Percentiles rank a stretch among this genome's conserved stretches.
These are phyloP conservation scores for Athetis lepigone DNA, from an alignment of 2,888 invertebrate species.

Conservation along the genomic window DNA sequence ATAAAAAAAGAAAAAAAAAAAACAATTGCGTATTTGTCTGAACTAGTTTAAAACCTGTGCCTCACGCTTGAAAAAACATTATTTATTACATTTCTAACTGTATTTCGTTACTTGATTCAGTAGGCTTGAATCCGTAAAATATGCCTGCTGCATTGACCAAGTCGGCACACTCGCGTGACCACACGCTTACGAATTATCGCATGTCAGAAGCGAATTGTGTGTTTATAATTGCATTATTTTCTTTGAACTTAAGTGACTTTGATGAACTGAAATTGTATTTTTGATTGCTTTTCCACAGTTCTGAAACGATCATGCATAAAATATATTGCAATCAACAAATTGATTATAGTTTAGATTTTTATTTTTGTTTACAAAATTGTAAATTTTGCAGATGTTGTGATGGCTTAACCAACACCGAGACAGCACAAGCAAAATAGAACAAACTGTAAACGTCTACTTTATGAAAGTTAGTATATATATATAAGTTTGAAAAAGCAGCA, in stretches of 20 bases:
- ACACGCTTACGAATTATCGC: slow-evolving; percentile 36
- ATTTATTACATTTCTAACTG: background rate
- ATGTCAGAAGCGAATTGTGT: slow-evolving; percentile 42
- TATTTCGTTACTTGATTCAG: background rate
- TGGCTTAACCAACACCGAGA: background rate
- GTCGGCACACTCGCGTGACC: slow-evolving; percentile 43
- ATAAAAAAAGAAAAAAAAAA: no score
- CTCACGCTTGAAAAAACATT: background rate
- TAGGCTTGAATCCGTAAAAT: slow-evolving; percentile 2
- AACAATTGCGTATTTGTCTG: no score
- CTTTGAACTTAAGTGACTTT: slow-evolving; percentile 42
- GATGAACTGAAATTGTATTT: slow-evolving; percentile 34
- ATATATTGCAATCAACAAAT: slow-evolving; percentile 29
- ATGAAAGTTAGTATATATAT: background rate
- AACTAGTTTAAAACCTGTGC: no score
- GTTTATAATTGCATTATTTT: slow-evolving; percentile 50
- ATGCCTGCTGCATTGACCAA: slow-evolving; percentile 2
- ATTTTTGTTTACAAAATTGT: background rate
- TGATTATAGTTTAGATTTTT: slow-evolving; percentile 3
- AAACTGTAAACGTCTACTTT: background rate
- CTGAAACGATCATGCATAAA: slow-evolving; percentile 8
- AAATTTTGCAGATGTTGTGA: background rate
- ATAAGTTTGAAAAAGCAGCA: background rate
- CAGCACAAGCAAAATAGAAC: background rate
- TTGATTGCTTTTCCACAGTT: slow-evolving; percentile 35